Percentiles rank a stretch among this genome's conserved stretches.
These are phyloP conservation scores for Bombus ignitus DNA, from an alignment of 1,140 invertebrate species.

Conservation along the genomic window DNA sequence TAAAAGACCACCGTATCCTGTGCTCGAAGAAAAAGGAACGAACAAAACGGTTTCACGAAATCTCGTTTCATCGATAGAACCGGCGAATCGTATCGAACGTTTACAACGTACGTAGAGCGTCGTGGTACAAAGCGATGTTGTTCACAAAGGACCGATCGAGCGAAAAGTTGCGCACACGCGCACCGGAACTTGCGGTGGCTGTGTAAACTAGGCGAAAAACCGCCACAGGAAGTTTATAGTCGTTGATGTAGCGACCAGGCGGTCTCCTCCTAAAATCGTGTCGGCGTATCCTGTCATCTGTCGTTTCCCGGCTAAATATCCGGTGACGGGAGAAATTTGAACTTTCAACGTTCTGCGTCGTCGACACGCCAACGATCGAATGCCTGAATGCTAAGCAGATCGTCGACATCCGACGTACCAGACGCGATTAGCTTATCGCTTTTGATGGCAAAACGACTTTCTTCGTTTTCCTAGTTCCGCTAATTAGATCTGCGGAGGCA, in stretches of 20 bases:
- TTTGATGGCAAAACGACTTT: not conserved
- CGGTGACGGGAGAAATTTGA: not conserved
- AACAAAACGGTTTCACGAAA: not conserved
- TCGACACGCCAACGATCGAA: not conserved
- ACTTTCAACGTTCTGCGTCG: not conserved
- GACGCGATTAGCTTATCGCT: not conserved
- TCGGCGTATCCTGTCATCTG: not conserved
- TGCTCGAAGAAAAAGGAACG: not conserved
- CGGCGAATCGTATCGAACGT: not conserved
- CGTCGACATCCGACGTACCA: not conserved
- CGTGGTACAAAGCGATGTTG: not conserved
- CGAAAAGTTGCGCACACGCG: not conserved
- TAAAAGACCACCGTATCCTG: not conserved
- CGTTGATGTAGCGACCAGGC: not conserved
- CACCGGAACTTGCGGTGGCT: not conserved
- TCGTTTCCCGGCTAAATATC: not conserved
- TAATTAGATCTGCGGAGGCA: not conserved
- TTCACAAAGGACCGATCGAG: slow-evolving; percentile 20
- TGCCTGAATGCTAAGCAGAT: not conserved
- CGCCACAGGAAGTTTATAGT: slow-evolving; percentile 20
- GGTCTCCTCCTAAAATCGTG: not conserved
- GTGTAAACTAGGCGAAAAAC: not conserved
- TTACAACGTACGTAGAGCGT: not conserved
- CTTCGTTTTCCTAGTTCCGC: not conserved
- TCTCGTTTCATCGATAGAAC: not conserved